Percentiles rank a stretch among this genome's conserved stretches.
These are phyloP conservation scores for Entomobrya proxima DNA, from an alignment of 2,888 invertebrate genomes.

Conservation along the genomic window DNA sequence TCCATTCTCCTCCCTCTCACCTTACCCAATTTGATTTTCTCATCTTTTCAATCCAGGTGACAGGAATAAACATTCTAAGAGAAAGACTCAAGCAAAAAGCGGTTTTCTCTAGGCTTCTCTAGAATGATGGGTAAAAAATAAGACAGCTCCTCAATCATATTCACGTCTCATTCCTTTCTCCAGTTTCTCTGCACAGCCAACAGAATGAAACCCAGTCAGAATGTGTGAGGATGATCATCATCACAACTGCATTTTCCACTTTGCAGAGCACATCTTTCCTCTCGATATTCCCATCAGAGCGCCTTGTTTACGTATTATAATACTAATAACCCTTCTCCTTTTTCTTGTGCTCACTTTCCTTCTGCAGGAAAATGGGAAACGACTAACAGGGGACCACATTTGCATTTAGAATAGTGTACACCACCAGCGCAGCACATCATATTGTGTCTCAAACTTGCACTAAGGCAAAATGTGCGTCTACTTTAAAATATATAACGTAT, in stretches of 20 bases:
- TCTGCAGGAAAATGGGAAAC: slow-evolving; percentile 43
- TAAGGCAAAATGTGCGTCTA: no score
- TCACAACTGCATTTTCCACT: no score
- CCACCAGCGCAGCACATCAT: neutral
- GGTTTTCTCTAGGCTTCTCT: neutral
- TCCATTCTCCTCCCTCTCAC: neutral
- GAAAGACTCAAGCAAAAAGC: neutral
- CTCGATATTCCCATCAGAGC: slow-evolving; percentile 50
- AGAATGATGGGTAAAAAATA: neutral
- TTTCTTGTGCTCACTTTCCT: no score
- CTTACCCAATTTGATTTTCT: neutral
- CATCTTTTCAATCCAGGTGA: slow-evolving; percentile 25
- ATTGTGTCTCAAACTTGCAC: neutral
- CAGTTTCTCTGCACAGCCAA: no score
- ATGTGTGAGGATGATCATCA: no score
- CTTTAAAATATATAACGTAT: no score
- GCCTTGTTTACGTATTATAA: slow-evolving; percentile 50
- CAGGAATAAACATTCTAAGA: neutral
- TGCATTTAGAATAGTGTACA: slow-evolving; percentile 54
- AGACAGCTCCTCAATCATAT: slow-evolving; percentile 56
- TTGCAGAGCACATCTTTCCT: no score
- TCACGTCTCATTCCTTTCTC: neutral
- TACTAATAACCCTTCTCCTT: slow-evolving; percentile 40
- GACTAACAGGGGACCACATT: slow-evolving; percentile 55
- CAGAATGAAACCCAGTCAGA: no score